Evolutionary conservation across 2,888 invertebrate genomes (phyloP).

Genomic region (Drosophila kambysellisi): DNA sequence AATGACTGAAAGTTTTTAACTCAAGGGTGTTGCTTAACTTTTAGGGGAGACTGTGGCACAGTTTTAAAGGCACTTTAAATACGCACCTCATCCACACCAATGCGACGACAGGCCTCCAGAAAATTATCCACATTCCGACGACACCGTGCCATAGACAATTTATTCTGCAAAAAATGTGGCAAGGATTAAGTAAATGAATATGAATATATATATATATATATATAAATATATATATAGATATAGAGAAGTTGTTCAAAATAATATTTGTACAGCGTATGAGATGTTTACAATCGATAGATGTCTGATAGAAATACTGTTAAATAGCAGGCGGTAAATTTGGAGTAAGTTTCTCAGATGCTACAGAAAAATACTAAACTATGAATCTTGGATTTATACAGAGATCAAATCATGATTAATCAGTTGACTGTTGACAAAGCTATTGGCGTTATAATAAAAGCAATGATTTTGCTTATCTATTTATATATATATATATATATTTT

Average conservation of each 20-base stretch:
- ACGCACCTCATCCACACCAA: slow-evolving; percentile 97
- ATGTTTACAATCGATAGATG: neutral
- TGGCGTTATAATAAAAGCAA: too few relatives aligned
- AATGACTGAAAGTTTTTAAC: slow-evolving; percentile 15
- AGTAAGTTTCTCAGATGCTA: too few relatives aligned
- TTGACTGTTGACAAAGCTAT: too few relatives aligned
- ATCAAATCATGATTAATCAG: neutral
- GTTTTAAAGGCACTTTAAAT: slow-evolving; percentile 40
- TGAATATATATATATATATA: neutral
- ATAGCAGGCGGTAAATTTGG: too few relatives aligned
- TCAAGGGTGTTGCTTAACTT: slow-evolving; percentile 24
- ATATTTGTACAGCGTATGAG: neutral
- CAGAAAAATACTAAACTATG: neutral
- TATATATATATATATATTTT: too few relatives aligned
- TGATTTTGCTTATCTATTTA: too few relatives aligned
- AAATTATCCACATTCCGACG: slow-evolving; percentile 98
- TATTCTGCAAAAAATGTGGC: slow-evolving; percentile 90
- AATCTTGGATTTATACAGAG: neutral
- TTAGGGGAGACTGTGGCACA: slow-evolving; percentile 15
- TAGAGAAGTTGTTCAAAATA: neutral
- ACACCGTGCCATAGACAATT: slow-evolving; percentile 97
- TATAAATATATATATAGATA: neutral
- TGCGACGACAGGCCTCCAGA: slow-evolving; percentile 95
- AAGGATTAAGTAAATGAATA: neutral
- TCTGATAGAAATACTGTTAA: neutral